Evolutionary conservation across 2,797 vertebrate genomes (phyloP).

Genomic region (Alcedo quadribrachys): DNA sequence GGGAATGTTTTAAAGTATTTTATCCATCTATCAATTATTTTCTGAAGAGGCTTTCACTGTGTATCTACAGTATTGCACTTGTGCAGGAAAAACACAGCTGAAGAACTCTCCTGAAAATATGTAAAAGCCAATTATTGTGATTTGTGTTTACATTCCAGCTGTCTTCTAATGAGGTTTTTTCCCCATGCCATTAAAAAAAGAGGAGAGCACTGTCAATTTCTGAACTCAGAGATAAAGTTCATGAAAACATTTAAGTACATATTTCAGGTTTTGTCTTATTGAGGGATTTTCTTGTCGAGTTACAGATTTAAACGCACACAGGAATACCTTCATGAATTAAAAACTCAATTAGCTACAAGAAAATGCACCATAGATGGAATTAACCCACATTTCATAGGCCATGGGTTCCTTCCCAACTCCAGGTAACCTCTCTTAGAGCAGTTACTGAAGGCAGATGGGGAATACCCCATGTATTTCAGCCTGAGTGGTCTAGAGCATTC

Average conservation of each 20-base stretch:
- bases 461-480: rapidly evolving
- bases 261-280: background rate
- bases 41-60: conserved; percentile 54
- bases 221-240: background rate
- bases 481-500: background rate
- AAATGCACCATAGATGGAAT: background rate
- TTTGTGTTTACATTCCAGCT: conserved; percentile 62
- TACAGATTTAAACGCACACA: background rate
- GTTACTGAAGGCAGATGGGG: background rate
- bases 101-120: conserved; percentile 67
- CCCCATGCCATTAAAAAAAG: background rate
- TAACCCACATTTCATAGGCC: rapidly evolving
- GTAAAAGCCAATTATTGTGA: conserved; percentile 65
- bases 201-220: background rate
- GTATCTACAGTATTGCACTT: conserved; percentile 43
- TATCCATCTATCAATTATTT: conserved; percentile 46
- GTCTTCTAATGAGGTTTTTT: conserved; percentile 41
- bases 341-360: background rate
- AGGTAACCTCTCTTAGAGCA: background rate
- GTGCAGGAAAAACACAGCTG: conserved; percentile 53
- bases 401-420: rapidly evolving
- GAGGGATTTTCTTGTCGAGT: background rate
- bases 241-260: background rate
- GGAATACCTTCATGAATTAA: background rate
- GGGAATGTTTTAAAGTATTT: conserved; percentile 18